phyloP scores from a whole-genome alignment of 2,113 vertebrate genomes.

The Coracopsis vasa region DNA sequence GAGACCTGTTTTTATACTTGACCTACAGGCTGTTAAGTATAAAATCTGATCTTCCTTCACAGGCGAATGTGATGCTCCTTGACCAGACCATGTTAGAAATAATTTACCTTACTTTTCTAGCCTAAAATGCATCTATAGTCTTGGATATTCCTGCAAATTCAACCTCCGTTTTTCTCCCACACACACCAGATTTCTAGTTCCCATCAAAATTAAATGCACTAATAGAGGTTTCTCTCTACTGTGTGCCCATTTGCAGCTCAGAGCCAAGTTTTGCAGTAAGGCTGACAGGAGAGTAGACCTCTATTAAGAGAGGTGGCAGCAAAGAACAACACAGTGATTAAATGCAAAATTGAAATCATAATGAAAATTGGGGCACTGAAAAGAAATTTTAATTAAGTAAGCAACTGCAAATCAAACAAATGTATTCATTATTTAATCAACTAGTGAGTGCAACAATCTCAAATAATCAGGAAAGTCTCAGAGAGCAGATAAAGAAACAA shows the following conservation, averaged over 20 bases:
- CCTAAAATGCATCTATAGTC: background rate
- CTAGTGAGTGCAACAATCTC: slow-evolving; percentile 69
- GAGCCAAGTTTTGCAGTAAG: slow-evolving; percentile 25
- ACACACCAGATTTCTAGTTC: background rate
- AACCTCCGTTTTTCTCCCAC: background rate
- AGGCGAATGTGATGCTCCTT: background rate
- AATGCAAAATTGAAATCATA: slow-evolving; percentile 76
- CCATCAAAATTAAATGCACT: background rate
- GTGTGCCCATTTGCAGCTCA: background rate
- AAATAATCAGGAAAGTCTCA: slow-evolving; percentile 71
- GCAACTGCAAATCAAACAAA: slow-evolving; percentile 76
- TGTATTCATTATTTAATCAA: slow-evolving; percentile 78
- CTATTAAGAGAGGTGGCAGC: slow-evolving; percentile 71
- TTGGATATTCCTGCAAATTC: background rate
- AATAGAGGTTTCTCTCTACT: background rate
- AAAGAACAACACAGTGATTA: slow-evolving; percentile 74
- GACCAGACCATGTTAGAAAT: background rate
- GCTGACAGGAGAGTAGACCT: slow-evolving; percentile 68
- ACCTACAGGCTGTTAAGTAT: background rate
- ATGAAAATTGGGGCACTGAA: slow-evolving; percentile 72
- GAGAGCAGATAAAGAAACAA: slow-evolving; percentile 69
- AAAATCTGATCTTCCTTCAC: background rate
- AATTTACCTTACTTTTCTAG: background rate
- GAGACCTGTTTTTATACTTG: background rate
- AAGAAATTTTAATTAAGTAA: slow-evolving; percentile 77